These are phyloP conservation scores for Thalassaphorura encarpata DNA, from an alignment of 1,140 invertebrate species.

Conservation along the genomic window DNA sequence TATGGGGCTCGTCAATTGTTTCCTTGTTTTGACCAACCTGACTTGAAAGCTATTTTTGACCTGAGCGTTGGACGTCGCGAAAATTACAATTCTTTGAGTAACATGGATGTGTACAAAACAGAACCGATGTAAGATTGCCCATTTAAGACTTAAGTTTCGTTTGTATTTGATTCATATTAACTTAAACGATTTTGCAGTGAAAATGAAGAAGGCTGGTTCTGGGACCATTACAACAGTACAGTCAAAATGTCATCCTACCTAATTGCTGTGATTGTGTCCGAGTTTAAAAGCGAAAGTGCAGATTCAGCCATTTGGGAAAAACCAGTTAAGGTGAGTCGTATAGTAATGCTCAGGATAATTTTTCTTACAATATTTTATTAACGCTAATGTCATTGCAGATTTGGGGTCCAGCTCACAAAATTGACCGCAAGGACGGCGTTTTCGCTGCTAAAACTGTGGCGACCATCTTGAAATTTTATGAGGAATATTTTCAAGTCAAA, in stretches of 20 bases:
- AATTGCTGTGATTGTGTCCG: conserved; percentile 63
- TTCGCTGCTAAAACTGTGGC: conserved; percentile 81
- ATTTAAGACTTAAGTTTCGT: not conserved
- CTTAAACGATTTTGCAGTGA: not conserved
- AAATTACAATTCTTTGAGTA: conserved; percentile 62
- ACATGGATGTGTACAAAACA: conserved; percentile 56
- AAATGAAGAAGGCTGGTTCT: conserved; percentile 43
- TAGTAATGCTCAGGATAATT: not conserved
- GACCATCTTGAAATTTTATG: conserved; percentile 81
- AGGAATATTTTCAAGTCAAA: conserved; percentile 83
- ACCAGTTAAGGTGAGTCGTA: conserved; percentile 11
- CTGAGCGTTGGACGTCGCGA: conserved; percentile 53
- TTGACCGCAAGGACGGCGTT: conserved; percentile 70
- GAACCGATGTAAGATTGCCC: conserved; percentile 41
- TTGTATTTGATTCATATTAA: not conserved
- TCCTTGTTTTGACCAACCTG: conserved; percentile 50
- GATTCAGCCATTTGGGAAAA: not conserved
- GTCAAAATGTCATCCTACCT: conserved; percentile 75
- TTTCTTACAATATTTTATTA: not conserved
- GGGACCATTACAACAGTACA: conserved; percentile 55
- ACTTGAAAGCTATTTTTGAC: conserved; percentile 45
- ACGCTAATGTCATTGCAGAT: conserved; percentile 36
- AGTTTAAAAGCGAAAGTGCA: conserved; percentile 44
- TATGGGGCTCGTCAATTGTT: conserved; percentile 46
- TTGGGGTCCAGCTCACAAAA: conserved; percentile 59